Base-by-base conservation (phyloP, 2,797 vertebrate species). In the Silurus lanzhouensis region DNA sequence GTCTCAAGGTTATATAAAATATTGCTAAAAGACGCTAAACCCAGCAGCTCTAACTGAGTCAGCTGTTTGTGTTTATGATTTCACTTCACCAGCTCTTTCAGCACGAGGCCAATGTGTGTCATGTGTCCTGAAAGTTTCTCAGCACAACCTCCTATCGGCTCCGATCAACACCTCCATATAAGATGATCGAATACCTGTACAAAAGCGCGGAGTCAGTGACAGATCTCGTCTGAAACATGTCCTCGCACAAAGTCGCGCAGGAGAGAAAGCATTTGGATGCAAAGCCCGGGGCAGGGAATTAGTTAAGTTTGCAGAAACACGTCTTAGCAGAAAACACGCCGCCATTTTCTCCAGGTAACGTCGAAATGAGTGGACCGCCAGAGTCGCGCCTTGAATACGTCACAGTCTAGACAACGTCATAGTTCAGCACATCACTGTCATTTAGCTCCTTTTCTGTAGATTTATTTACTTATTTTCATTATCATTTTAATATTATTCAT, bases 311-410 rank as follows among this genome's bases (percentile, higher is more conserved):
- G 90, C 90, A 89, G 93, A 92, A 70, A 92, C 46, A 25, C 92
- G 91, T 64, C 94, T 93, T 48, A 95, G 3, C 1, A 95, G 81
- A 83, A 83, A 89, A 88, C 91, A 90, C 80, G 90, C 90, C 83
- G 95, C 94, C 95, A 96, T 96, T 22, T 93, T 93, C 89, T 14
- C 70, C 27, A 8, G 6, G 6, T 83, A 63, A 85, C 87, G 89
- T 84, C 22, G 15, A 81, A 81, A 79, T 46, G 15, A 77, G 14
- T 17, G 70, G 86, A 74, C 87, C 2, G 7, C 25, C 10, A 7
- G 68, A 58, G 27, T 48, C 84, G 68, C 81, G 22, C 19, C 2
- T 25, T 76, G 48, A 68, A 83, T 25, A 85, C 80, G 87, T 87
- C 89, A 88, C 72, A 14, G 57, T 57, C 44, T 55, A 57, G 14